Percentiles rank a stretch among this genome's conserved stretches.
phyloP scores from a whole-genome alignment of 2,797 vertebrate species.

The Propithecus deckenii region DNA sequence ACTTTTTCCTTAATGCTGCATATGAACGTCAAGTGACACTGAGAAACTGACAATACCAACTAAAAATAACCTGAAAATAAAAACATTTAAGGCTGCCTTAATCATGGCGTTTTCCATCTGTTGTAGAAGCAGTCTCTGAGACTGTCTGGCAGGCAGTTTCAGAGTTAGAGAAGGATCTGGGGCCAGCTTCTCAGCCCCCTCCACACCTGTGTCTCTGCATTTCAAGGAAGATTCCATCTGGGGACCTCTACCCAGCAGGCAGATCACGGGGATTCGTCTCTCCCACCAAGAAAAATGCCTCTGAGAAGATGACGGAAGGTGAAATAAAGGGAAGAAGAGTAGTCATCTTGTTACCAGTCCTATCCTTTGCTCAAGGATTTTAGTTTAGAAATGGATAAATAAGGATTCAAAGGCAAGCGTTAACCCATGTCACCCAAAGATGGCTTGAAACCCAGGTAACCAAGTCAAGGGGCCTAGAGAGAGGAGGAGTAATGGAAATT shows the following conservation, averaged over 20 bases:
- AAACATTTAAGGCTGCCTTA: background rate
- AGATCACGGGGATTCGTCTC: background rate
- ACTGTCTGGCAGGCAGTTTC: background rate
- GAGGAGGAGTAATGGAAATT: background rate
- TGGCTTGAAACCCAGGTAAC: background rate
- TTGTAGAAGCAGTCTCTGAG: background rate
- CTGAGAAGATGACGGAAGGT: background rate
- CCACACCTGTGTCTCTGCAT: background rate
- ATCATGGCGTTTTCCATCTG: conserved; percentile 15
- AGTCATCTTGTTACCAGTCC: background rate
- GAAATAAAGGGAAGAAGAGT: background rate
- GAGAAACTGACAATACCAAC: conserved; percentile 30
- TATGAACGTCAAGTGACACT: background rate
- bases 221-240: background rate
- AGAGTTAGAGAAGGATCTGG: background rate
- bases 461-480: background rate
- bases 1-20: background rate
- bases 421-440: background rate
- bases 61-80: conserved; percentile 63
- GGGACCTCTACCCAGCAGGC: background rate
- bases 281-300: background rate
- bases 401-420: background rate
- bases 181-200: background rate
- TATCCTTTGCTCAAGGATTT: background rate
- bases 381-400: background rate